Evolutionary conservation across 1,140 invertebrate species (phyloP).

Genomic region (Daktulosphaira vitifoliae): DNA sequence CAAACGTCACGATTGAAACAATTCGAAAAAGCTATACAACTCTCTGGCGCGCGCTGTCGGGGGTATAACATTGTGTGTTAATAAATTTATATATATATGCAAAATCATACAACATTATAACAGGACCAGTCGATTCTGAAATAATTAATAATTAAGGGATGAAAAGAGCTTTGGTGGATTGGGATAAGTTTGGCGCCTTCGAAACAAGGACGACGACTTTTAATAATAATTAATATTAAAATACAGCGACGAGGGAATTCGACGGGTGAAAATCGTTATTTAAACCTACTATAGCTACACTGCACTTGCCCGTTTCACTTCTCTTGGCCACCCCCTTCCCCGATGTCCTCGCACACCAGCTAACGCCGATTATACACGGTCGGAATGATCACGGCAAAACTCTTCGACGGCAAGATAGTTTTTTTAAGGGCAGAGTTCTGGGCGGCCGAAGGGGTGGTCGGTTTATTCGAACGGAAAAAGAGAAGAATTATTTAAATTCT

Average conservation of each 20-base stretch:
- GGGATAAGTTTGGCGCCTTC: conserved; percentile 32
- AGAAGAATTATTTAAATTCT: conserved; percentile 29
- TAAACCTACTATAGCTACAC: conserved; percentile 15
- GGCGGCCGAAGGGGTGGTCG: conserved; percentile 8
- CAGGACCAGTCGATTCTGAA: conserved; percentile 29
- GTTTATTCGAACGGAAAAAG: conserved; percentile 23
- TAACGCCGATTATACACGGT: conserved; percentile 30
- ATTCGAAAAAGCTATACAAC: too few relatives aligned
- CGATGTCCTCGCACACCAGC: conserved; percentile 6
- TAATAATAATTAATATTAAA: conserved; percentile 34
- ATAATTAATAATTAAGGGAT: conserved; percentile 29
- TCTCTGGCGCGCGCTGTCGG: too few relatives aligned
- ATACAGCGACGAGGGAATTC: conserved; percentile 31
- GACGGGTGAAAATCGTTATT: conserved; percentile 32
- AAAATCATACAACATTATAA: too few relatives aligned
- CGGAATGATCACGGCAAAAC: conserved; percentile 10
- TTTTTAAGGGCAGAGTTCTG: neutral
- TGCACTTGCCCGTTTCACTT: neutral
- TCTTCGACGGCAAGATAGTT: conserved; percentile 9
- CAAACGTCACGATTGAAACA: too few relatives aligned
- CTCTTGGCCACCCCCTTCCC: neutral
- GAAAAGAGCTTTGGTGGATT: conserved; percentile 28
- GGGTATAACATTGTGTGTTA: too few relatives aligned
- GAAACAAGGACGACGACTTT: conserved; percentile 29
- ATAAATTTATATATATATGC: too few relatives aligned